Evolutionary conservation across 2,797 vertebrate genomes (phyloP).

Genomic region (Lepus townsendii): DNA sequence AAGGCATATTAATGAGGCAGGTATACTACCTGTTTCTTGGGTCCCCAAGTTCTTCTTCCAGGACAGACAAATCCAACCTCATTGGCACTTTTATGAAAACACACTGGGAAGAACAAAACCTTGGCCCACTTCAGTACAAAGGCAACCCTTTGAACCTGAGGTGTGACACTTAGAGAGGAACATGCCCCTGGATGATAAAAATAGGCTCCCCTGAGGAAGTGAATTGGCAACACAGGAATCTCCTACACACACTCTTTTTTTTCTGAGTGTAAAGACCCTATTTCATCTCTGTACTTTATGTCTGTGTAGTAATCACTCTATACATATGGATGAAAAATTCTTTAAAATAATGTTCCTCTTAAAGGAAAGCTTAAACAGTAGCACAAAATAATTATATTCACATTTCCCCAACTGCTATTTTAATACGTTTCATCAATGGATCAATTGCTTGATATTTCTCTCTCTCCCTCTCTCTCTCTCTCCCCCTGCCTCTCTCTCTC

Average conservation of each 20-base stretch:
- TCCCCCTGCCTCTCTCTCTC: background rate
- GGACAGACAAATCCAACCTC: background rate
- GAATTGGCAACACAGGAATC: accelerated
- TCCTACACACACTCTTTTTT: too few species aligned
- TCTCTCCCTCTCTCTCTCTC: background rate
- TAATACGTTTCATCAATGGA: too few species aligned
- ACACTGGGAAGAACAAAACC: background rate
- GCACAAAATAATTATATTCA: background rate
- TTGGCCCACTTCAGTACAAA: background rate
- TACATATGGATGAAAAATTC: background rate
- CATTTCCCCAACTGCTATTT: background rate
- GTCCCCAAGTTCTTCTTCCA: background rate
- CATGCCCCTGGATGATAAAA: accelerated
- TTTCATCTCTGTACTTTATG: background rate
- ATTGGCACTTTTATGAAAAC: background rate
- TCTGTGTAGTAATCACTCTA: background rate
- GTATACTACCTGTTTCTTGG: background rate
- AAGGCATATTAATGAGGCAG: background rate
- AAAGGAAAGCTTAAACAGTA: background rate
- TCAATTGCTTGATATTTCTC: background rate
- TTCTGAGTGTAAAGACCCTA: background rate
- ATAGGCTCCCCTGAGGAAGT: background rate
- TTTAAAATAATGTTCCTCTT: background rate
- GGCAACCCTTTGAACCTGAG: background rate
- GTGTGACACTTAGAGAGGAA: background rate